These are phyloP conservation scores for Pinna nobilis DNA, from an alignment of 1,140 invertebrate genomes.

Conservation along the genomic window DNA sequence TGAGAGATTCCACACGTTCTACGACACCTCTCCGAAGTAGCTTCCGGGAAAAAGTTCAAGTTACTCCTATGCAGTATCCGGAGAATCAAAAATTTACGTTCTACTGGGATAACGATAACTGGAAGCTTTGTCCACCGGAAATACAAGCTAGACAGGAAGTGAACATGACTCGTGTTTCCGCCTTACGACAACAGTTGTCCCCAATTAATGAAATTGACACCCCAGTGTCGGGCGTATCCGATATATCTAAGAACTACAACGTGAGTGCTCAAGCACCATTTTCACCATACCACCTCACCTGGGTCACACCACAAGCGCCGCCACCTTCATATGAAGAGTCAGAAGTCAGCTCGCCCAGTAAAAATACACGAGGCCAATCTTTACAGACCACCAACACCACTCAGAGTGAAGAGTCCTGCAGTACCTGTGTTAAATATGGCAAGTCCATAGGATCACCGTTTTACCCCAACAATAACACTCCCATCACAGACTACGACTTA, in stretches of 20 bases:
- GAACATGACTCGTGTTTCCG: background rate
- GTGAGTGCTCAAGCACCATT: slow-evolving; percentile 34
- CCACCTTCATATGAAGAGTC: slow-evolving; percentile 36
- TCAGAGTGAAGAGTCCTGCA: slow-evolving; percentile 32
- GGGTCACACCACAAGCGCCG: slow-evolving; percentile 26
- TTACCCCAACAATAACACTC: slow-evolving; percentile 41
- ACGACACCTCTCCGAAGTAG: slow-evolving; percentile 33
- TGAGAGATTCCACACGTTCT: slow-evolving; percentile 38
- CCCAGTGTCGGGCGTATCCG: background rate
- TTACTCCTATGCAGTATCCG: slow-evolving; percentile 5
- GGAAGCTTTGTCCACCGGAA: slow-evolving; percentile 35
- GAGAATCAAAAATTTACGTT: slow-evolving; percentile 33
- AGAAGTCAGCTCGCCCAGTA: slow-evolving; percentile 18
- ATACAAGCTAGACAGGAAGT: background rate
- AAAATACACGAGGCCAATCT: slow-evolving; percentile 10
- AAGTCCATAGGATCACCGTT: slow-evolving; percentile 27
- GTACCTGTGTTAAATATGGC: slow-evolving; percentile 12
- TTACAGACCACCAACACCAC: slow-evolving; percentile 26
- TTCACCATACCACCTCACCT: slow-evolving; percentile 41
- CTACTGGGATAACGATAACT: slow-evolving; percentile 46
- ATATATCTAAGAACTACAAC: slow-evolving; percentile 9
- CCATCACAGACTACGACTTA: slow-evolving; percentile 32
- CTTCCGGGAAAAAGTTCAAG: slow-evolving; percentile 24
- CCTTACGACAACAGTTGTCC: slow-evolving; percentile 30
- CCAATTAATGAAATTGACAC: slow-evolving; percentile 45